phyloP scores from a whole-genome alignment of 2,113 vertebrate species.

The Corythaeola cristata region DNA sequence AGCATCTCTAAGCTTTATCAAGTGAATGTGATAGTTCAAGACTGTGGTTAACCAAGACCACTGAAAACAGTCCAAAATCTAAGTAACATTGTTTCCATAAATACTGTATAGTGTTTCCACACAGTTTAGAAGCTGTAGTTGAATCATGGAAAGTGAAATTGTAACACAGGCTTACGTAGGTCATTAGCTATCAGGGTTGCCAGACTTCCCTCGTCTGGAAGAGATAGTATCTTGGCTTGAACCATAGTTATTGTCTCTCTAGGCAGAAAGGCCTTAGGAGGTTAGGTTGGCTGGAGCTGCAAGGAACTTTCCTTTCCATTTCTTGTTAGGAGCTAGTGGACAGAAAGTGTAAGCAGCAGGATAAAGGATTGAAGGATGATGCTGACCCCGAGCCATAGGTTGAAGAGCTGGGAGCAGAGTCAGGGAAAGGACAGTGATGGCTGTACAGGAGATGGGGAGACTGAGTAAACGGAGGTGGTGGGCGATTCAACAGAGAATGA shows the following conservation, averaged over 20 bases:
- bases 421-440: not conserved
- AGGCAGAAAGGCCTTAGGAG: conserved; percentile 39
- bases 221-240: conserved; percentile 62
- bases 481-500: not conserved
- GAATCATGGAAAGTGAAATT: conserved; percentile 25
- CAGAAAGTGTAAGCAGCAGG: not conserved
- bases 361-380: not conserved
- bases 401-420: not conserved
- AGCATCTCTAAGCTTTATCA: not conserved
- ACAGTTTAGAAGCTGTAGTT: not conserved
- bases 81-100: not conserved
- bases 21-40: not conserved
- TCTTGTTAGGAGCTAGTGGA: not conserved
- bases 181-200: conserved; percentile 53
- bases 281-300: conserved; percentile 1
- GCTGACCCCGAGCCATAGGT: not conserved
- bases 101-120: conserved; percentile 6
- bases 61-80: not conserved
- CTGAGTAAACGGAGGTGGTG: not conserved
- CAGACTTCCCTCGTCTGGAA: conserved; percentile 59
- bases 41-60: not conserved
- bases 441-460: not conserved
- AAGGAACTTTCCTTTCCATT: conserved; percentile 31
- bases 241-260: conserved; percentile 41
- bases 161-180: conserved; percentile 8